A percentile compares a stretch with the other conserved stretches of the same genome.
These are phyloP conservation scores for Tachypleus tridentatus DNA, from an alignment of 1,140 invertebrate species.

Conservation along the genomic window DNA sequence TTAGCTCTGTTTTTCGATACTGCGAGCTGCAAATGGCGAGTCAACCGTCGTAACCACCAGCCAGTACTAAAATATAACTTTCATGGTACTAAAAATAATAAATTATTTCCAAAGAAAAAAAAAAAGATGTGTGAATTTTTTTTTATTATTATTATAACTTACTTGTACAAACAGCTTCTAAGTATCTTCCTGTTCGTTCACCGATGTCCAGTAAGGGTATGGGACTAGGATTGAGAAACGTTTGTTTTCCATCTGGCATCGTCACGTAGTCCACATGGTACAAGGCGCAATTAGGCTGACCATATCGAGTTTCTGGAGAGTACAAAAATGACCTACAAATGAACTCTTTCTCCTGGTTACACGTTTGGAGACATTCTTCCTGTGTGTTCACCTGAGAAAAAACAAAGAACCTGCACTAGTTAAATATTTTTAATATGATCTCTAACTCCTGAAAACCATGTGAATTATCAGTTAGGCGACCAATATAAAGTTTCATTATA, in stretches of 20 bases:
- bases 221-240: constrained; percentile 56
- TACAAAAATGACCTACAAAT: constrained; percentile 81
- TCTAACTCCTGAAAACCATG: too few relatives aligned
- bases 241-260: constrained; percentile 75
- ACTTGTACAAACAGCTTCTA: constrained; percentile 60
- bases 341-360: constrained; percentile 84
- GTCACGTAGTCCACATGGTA: constrained; percentile 87
- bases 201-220: constrained; percentile 82
- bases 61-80: too few relatives aligned
- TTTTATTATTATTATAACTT: not conserved
- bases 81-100: too few relatives aligned
- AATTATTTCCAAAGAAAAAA: too few relatives aligned
- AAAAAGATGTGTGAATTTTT: too few relatives aligned
- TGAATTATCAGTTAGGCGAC: too few relatives aligned
- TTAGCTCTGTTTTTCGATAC: too few relatives aligned
- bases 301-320: constrained; percentile 25
- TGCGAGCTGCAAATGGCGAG: too few relatives aligned
- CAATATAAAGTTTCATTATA: too few relatives aligned
- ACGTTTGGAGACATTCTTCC: constrained; percentile 69
- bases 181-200: constrained; percentile 72
- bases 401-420: too few relatives aligned
- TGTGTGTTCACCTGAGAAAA: constrained; percentile 40
- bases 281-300: constrained; percentile 60
- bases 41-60: too few relatives aligned
- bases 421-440: too few relatives aligned